Evolutionary conservation across 2,888 invertebrate genomes (phyloP).

Genomic region (Nysson spinosus): DNA sequence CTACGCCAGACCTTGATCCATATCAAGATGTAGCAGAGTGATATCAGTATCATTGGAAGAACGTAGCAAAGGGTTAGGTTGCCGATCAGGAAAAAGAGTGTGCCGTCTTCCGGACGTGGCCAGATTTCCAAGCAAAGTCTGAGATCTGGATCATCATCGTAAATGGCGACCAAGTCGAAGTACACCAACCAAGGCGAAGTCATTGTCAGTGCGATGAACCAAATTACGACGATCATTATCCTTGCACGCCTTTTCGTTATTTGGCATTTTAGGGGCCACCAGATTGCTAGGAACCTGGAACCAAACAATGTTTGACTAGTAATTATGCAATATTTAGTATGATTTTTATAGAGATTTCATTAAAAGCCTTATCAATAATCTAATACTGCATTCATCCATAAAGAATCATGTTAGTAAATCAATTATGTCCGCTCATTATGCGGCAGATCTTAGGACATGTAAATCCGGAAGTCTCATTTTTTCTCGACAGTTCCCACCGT

Average conservation of each 20-base stretch:
- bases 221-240: constrained; percentile 92
- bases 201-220: constrained; percentile 90
- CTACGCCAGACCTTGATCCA: constrained; percentile 94
- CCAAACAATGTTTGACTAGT: too few species aligned
- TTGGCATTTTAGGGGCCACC: constrained; percentile 95
- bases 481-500: too few species aligned
- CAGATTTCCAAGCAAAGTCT: constrained; percentile 90
- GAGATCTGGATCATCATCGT: constrained; percentile 86
- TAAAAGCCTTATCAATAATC: too few species aligned
- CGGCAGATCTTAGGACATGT: too few species aligned
- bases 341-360: not conserved
- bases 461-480: too few species aligned
- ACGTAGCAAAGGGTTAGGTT: constrained; percentile 94
- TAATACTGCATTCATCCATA: too few species aligned
- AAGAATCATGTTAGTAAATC: too few species aligned
- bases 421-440: too few species aligned
- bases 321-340: not conserved
- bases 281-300: constrained; percentile 95
- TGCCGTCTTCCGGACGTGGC: constrained; percentile 90
- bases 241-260: constrained; percentile 93
- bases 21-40: constrained; percentile 94
- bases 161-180: constrained; percentile 88
- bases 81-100: constrained; percentile 91
- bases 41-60: constrained; percentile 92
- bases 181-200: constrained; percentile 95